These are phyloP conservation scores for Stegodyphus dumicola DNA, from an alignment of 1,140 invertebrate species.

Conservation along the genomic window DNA sequence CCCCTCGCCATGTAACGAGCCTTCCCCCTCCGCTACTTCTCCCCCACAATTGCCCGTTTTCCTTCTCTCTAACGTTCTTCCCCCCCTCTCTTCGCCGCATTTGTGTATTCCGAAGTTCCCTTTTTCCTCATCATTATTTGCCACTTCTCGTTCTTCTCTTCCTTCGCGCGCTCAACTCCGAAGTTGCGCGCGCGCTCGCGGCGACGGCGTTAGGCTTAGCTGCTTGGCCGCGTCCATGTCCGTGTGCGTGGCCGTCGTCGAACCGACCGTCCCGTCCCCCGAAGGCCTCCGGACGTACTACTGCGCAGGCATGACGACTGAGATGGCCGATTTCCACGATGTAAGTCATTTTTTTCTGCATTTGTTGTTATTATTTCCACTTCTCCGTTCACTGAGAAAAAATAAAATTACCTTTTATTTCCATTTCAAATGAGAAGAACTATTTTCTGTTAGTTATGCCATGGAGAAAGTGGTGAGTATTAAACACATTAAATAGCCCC, in stretches of 20 bases:
- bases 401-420: too few species aligned
- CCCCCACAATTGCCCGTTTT: not conserved
- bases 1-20: slow-evolving; percentile 48
- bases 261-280: slow-evolving; percentile 25
- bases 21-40: slow-evolving; percentile 4
- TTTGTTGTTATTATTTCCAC: not conserved
- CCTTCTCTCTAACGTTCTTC: not conserved
- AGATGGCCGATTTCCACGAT: slow-evolving; percentile 63
- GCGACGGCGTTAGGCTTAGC: slow-evolving; percentile 50
- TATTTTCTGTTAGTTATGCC: too few species aligned
- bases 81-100: not conserved
- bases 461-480: too few species aligned
- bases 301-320: slow-evolving; percentile 52
- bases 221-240: slow-evolving; percentile 38
- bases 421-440: too few species aligned
- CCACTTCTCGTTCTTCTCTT: not conserved
- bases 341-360: slow-evolving; percentile 45
- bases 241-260: slow-evolving; percentile 50
- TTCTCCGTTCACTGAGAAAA: too few species aligned
- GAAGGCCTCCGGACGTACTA: slow-evolving; percentile 54
- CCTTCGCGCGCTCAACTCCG: not conserved
- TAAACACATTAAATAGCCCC: too few species aligned
- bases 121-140: not conserved
- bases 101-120: not conserved
- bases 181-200: not conserved